Evolutionary conservation across 2,888 invertebrate species (phyloP).

Genomic region (Lithophane ornitopus): DNA sequence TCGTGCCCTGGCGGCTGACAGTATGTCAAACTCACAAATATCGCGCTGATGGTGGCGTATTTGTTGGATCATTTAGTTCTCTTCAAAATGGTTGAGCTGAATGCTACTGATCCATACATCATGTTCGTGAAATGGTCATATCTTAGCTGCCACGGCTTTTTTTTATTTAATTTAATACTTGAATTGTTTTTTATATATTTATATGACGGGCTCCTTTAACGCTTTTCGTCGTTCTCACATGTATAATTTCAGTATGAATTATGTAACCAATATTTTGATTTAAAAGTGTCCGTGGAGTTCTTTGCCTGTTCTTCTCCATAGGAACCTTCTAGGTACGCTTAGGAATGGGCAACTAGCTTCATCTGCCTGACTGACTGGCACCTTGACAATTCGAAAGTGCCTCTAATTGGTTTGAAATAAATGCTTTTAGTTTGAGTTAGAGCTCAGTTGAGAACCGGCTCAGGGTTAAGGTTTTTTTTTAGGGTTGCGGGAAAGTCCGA

Average conservation of each 20-base stretch:
- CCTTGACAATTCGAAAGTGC: neutral
- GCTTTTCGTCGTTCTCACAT: neutral
- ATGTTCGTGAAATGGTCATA: too few relatives aligned
- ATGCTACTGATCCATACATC: too few relatives aligned
- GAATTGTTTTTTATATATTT: too few relatives aligned
- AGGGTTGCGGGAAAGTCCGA: too few relatives aligned
- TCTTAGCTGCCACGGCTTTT: too few relatives aligned
- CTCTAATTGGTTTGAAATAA: neutral
- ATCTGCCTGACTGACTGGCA: neutral
- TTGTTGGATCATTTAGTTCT: too few relatives aligned
- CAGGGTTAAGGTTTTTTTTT: too few relatives aligned
- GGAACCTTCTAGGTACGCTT: neutral
- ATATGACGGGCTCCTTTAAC: neutral
- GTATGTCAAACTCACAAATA: too few relatives aligned
- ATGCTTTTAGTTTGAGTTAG: neutral
- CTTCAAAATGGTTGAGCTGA: too few relatives aligned
- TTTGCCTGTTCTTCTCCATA: neutral
- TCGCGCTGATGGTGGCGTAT: too few relatives aligned
- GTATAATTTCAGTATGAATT: neutral
- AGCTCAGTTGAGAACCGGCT: neutral
- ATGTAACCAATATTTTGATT: neutral
- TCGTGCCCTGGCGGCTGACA: too few relatives aligned
- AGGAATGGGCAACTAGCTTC: neutral
- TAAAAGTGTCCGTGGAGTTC: neutral
- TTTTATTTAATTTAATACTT: neutral